phyloP scores from a whole-genome alignment of 2,888 invertebrate species.

The Salpingus planirostris region DNA sequence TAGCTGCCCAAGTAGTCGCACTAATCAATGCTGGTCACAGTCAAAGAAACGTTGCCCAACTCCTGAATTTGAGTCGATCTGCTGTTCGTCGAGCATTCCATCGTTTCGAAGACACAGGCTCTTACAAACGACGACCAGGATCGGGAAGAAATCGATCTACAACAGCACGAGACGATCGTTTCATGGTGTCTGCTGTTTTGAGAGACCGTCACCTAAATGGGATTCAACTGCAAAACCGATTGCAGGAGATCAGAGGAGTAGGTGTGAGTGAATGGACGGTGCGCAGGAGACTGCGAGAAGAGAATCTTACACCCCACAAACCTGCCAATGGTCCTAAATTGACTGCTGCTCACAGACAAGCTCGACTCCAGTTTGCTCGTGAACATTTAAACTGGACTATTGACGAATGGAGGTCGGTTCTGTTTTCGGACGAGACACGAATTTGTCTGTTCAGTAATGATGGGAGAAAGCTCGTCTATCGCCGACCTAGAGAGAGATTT shows the following conservation, averaged over 20 bases:
- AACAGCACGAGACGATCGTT: conserved; percentile 3
- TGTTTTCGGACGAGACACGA: conserved; percentile 19
- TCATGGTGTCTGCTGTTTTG: background rate
- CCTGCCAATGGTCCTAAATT: conserved; percentile 18
- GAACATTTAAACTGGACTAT: conserved; percentile 18
- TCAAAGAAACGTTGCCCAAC: no score
- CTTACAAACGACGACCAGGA: background rate
- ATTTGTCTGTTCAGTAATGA: conserved; percentile 11
- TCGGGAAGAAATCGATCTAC: conserved; percentile 1
- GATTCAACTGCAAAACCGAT: conserved; percentile 7
- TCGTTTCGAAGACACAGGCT: background rate
- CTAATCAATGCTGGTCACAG: no score
- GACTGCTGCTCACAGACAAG: conserved; percentile 17
- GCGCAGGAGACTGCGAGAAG: conserved; percentile 18
- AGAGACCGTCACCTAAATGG: conserved; percentile 1
- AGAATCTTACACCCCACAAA: conserved; percentile 14
- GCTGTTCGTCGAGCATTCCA: background rate
- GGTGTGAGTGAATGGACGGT: conserved; percentile 21
- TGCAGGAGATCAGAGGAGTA: conserved; percentile 15
- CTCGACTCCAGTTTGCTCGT: conserved; percentile 18
- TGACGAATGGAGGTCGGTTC: conserved; percentile 15
- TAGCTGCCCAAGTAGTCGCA: no score
- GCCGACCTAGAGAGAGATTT: background rate
- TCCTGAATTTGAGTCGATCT: no score
- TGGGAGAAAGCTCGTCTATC: conserved; percentile 1